A percentile compares a stretch with the other conserved stretches of the same genome.
These are phyloP conservation scores for Argyresthia albistria DNA, from an alignment of 2,888 invertebrate species.

Conservation along the genomic window DNA sequence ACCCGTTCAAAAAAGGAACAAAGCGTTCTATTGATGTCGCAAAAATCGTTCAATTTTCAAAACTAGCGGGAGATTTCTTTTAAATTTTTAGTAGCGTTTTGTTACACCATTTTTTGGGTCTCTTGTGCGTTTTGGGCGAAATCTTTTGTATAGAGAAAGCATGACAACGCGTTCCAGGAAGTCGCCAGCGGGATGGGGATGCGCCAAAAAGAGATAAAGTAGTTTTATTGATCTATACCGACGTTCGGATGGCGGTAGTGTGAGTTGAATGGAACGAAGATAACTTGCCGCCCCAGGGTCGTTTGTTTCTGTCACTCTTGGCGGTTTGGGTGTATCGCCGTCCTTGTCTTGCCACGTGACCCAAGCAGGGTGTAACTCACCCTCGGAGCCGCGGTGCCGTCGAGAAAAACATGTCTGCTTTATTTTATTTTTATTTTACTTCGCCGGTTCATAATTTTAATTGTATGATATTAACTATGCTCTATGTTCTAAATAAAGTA, in stretches of 20 bases:
- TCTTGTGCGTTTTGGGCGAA: background rate
- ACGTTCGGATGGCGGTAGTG: constrained; percentile 68
- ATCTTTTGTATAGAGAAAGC: background rate
- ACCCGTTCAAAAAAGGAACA: constrained; percentile 35
- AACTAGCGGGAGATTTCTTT: background rate
- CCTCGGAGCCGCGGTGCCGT: constrained; percentile 67
- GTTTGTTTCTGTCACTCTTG: constrained; percentile 38
- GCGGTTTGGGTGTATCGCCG: constrained; percentile 31
- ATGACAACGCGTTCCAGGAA: constrained; percentile 60
- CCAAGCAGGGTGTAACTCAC: constrained; percentile 73
- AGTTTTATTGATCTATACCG: constrained; percentile 75
- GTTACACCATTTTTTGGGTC: background rate
- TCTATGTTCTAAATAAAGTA: no score
- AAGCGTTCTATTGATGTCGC: constrained; percentile 14
- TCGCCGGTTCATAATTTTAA: constrained; percentile 11
- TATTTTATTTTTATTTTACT: constrained; percentile 28
- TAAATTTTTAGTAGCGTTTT: background rate
- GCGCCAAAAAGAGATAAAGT: constrained; percentile 75
- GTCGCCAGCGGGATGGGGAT: constrained; percentile 66
- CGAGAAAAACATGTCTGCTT: constrained; percentile 56
- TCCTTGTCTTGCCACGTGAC: constrained; percentile 66
- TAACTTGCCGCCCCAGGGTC: constrained; percentile 69
- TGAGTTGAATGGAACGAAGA: constrained; percentile 73
- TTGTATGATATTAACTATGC: background rate
- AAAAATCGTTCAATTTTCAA: constrained; percentile 1